A percentile compares a stretch with the other conserved stretches of the same genome.
Evolutionary conservation across 2,888 invertebrate genomes (phyloP).

Genomic region (Rhodophaea formosa): DNA sequence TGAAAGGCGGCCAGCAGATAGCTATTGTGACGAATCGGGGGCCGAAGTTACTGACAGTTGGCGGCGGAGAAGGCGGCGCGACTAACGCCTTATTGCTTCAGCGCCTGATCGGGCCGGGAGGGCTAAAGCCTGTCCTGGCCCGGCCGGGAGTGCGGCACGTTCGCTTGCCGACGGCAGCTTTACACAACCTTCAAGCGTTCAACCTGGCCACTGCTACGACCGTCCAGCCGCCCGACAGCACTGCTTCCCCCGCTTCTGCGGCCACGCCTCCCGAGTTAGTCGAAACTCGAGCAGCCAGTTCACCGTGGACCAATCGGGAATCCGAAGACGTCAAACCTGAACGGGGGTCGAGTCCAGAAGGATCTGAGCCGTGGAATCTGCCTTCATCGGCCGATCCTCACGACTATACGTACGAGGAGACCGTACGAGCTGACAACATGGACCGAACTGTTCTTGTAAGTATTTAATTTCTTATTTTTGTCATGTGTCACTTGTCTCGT

Average conservation of each 20-base stretch:
- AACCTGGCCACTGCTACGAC: constrained; percentile 56
- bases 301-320: constrained; percentile 66
- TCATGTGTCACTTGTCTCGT: no score
- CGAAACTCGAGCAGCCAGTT: constrained; percentile 59
- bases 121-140: constrained; percentile 76
- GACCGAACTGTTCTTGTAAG: constrained; percentile 74
- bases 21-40: constrained; percentile 87
- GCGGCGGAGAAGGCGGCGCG: constrained; percentile 69
- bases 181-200: constrained; percentile 70
- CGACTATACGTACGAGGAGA: constrained; percentile 71
- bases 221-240: constrained; percentile 60
- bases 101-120: constrained; percentile 84
- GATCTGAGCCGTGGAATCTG: constrained; percentile 68
- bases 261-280: constrained; percentile 64
- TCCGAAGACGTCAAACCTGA: constrained; percentile 56
- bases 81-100: constrained; percentile 85
- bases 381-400: constrained; percentile 55
- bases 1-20: constrained; percentile 87
- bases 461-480: constrained; percentile 28
- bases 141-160: constrained; percentile 81
- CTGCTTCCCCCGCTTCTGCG: constrained; percentile 53
- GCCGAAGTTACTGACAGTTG: constrained; percentile 75
- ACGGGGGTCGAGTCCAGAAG: constrained; percentile 62
- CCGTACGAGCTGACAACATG: constrained; percentile 64
- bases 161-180: constrained; percentile 65